phyloP scores from a whole-genome alignment of 2,797 vertebrate genomes.

The Bradypodion pumilum region DNA sequence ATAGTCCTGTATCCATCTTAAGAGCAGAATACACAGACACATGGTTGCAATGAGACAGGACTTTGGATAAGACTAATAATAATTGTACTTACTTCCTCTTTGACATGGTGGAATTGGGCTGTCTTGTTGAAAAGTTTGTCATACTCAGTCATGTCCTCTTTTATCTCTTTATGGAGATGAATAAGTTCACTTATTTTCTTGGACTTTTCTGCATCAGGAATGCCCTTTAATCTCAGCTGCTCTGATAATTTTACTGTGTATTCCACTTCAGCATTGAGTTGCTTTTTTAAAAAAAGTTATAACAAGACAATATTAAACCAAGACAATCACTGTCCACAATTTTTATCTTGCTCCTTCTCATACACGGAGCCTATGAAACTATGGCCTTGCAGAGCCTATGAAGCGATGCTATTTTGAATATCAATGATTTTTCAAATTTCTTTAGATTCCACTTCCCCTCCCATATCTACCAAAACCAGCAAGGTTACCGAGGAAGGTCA shows the following conservation, averaged over 20 bases:
- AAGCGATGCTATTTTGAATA: background rate
- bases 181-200: conserved; percentile 80
- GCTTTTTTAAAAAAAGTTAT: conserved; percentile 72
- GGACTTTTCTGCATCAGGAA: conserved; percentile 73
- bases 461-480: background rate
- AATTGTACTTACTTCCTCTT: conserved; percentile 77
- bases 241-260: conserved; percentile 79
- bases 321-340: background rate
- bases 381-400: too few relatives aligned
- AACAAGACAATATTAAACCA: conserved; percentile 20
- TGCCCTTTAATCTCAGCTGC: conserved; percentile 73
- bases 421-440: background rate
- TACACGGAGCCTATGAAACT: background rate
- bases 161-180: conserved; percentile 78
- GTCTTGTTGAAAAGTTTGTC: conserved; percentile 80
- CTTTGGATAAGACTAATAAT: background rate
- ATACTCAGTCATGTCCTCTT: conserved; percentile 78
- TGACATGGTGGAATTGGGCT: conserved; percentile 82
- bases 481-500: background rate
- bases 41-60: background rate
- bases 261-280: conserved; percentile 84
- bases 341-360: background rate
- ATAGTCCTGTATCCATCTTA: background rate
- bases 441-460: background rate
- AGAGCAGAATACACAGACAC: background rate